These are phyloP conservation scores for Drosophila paucipuncta DNA, from an alignment of 2,888 invertebrate genomes.

Conservation along the genomic window DNA sequence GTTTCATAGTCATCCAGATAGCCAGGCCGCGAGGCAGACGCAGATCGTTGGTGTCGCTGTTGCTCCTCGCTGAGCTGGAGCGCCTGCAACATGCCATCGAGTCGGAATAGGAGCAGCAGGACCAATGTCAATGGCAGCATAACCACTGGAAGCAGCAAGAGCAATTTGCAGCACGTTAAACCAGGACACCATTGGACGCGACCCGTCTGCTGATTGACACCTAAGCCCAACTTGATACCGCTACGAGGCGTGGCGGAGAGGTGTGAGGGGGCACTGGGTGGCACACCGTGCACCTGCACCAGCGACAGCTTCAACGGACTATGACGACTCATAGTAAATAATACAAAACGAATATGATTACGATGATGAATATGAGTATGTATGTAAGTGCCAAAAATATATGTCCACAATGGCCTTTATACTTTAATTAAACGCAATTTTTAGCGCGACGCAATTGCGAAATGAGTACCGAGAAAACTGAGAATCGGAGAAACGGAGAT, in stretches of 20 bases:
- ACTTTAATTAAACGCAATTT: slow-evolving; percentile 80
- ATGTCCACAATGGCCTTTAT: slow-evolving; percentile 64
- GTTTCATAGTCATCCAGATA: slow-evolving; percentile 69
- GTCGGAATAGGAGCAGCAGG: slow-evolving; percentile 81
- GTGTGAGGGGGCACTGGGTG: not conserved
- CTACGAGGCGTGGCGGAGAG: slow-evolving; percentile 2
- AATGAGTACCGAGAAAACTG: slow-evolving; percentile 26
- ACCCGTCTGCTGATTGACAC: slow-evolving; percentile 84
- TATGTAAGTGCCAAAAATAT: slow-evolving; percentile 18
- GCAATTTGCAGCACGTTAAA: slow-evolving; percentile 83
- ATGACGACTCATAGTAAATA: slow-evolving; percentile 61
- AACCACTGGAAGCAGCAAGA: slow-evolving; percentile 84
- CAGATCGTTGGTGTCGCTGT: slow-evolving; percentile 57
- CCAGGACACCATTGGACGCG: slow-evolving; percentile 85
- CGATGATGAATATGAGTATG: slow-evolving; percentile 6
- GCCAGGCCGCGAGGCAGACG: slow-evolving; percentile 36
- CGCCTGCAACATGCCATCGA: slow-evolving; percentile 83
- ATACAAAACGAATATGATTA: slow-evolving; percentile 13
- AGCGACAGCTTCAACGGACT: slow-evolving; percentile 65
- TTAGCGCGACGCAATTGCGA: slow-evolving; percentile 71
- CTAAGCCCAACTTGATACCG: slow-evolving; percentile 76
- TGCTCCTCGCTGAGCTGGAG: slow-evolving; percentile 74
- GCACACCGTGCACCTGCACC: slow-evolving; percentile 68
- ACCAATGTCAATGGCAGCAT: slow-evolving; percentile 84
- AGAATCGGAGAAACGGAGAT: slow-evolving; percentile 10